A percentile compares a stretch with the other conserved stretches of the same genome.
Conservation (phyloP, 2,797 vertebrate species). For the Alca torda region DNA sequence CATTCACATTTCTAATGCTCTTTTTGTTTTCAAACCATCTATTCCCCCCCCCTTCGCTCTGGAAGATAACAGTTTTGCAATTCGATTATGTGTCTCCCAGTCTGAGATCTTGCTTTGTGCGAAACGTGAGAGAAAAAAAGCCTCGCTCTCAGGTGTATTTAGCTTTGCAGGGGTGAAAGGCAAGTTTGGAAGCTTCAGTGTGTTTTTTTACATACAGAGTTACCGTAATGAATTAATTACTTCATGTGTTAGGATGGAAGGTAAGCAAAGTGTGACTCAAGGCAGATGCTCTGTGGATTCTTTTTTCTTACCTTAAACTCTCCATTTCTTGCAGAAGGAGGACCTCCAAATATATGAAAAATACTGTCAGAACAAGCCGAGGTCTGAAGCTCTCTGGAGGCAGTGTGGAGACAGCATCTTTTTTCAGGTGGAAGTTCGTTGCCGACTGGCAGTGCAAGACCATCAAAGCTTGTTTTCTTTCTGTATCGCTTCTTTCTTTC, state of each 20-base stretch:
- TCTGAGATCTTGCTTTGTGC: background rate
- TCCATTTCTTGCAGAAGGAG: conserved; percentile 85
- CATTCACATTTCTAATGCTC: background rate
- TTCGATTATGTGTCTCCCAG: background rate
- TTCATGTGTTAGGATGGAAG: background rate
- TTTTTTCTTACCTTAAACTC: background rate
- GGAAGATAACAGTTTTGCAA: background rate
- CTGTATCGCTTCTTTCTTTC: background rate
- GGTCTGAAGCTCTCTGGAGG: conserved; percentile 92
- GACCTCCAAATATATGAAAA: conserved; percentile 96
- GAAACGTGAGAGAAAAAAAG: background rate
- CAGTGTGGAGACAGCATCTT: conserved; percentile 93
- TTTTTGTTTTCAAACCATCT: background rate
- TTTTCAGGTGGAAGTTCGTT: conserved; percentile 84
- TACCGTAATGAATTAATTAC: background rate
- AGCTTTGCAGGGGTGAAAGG: background rate
- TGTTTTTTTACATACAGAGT: background rate
- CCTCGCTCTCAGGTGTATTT: background rate
- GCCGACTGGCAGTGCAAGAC: background rate
- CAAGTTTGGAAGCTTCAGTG: background rate
- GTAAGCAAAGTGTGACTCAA: background rate
- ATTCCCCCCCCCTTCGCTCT: background rate
- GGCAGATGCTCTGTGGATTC: background rate
- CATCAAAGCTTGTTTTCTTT: background rate
- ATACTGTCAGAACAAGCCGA: conserved; percentile 95